phyloP scores from a whole-genome alignment of 2,888 invertebrate genomes.

The Strigamia maritima region DNA sequence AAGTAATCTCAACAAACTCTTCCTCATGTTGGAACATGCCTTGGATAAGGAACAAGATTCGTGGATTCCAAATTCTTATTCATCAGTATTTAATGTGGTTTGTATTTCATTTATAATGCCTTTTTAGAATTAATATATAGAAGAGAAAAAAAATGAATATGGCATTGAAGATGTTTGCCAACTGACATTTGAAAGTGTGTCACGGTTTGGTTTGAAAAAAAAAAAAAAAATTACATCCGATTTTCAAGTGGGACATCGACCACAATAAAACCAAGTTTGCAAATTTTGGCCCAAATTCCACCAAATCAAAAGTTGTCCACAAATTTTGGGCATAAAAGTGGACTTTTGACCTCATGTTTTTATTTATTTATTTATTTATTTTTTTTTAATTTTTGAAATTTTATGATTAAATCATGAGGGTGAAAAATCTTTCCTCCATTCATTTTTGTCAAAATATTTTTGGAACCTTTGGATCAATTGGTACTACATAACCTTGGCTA shows the following conservation, averaged over 20 bases:
- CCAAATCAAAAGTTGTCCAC: neutral
- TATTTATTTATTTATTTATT: neutral
- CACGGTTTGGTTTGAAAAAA: no score
- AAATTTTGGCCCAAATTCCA: neutral
- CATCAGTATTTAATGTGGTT: neutral
- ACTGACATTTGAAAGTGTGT: neutral
- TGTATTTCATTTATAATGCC: neutral
- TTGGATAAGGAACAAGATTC: neutral
- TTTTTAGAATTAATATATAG: no score
- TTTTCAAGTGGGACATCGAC: neutral
- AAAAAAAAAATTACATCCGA: no score
- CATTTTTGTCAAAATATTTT: no score
- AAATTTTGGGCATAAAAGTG: neutral
- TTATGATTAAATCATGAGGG: no score
- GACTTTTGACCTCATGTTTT: neutral
- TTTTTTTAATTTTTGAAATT: neutral
- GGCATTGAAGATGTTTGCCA: no score
- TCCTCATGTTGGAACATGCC: neutral
- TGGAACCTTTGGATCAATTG: no score
- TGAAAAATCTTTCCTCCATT: no score
- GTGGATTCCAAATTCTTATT: neutral
- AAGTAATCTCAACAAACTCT: neutral
- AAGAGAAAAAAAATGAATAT: no score
- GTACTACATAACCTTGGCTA: no score
- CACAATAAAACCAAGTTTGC: neutral